Evolutionary conservation across 1,140 invertebrate genomes (phyloP), one percentile per base, ranked within the genome.

Genomic region (Drosophila busckii): DNA sequence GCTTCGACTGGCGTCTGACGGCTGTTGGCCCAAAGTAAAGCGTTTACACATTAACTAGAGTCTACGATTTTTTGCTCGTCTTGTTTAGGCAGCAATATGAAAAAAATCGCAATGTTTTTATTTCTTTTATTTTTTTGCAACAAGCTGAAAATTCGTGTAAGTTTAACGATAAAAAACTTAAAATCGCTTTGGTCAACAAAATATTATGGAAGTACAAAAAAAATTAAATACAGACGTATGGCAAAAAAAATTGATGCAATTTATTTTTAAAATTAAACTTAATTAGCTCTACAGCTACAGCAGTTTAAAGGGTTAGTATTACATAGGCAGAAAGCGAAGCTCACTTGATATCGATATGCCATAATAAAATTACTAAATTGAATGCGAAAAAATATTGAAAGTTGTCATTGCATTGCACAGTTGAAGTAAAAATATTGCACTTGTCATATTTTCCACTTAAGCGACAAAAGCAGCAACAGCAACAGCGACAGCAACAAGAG

Each of bases 71-170:
- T 50, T 48, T 35, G 23, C 6, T 10, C 10, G 10, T 34, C 35
- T 54, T 44, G 19, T 22, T 41, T 41, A 41, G 15, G 0, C 28
- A 16, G 42, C 54, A 52, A 35, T 45, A 63, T 17, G 8, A 16
- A 28, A 66, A 80, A 70, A 73, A 68, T 62, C 41, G 15, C 48
- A 68, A 52, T 78, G 53, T 71, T 67, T 64, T 44, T 53, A 41
- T 35, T 46, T 40, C 22, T 64, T 64, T 64, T 38, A 40, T 38
- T 46, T 66, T 78, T 80, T 78, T 68, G 58, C 73, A 78, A 78
- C 73, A 78, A 78, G 73, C 63, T 78, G 73, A 71, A 80, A 80
- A 78, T 78, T 73, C 73, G 52, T 78, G 73, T 78, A 73, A 80
- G 73, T 68, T 78, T 78, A 48, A 53, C 31, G 68, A 80, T 68